A percentile compares a stretch with the other conserved stretches of the same genome.
phyloP scores from a whole-genome alignment of 2,797 vertebrate genomes.

The Dermochelys coriacea region DNA sequence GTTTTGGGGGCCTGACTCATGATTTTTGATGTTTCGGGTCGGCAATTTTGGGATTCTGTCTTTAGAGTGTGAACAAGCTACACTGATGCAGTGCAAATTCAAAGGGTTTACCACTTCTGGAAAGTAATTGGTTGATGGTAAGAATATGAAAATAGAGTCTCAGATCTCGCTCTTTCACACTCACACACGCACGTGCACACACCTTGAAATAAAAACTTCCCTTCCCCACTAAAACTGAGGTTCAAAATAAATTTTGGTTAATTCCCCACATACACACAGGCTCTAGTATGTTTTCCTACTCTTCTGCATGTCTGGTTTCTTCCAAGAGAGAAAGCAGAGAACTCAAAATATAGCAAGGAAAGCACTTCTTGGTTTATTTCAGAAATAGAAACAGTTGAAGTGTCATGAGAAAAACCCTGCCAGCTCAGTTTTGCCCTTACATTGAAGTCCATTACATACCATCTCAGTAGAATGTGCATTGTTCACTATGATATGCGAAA shows the following conservation, averaged over 20 bases:
- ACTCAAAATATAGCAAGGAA: conserved; percentile 22
- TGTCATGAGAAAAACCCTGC: conserved; percentile 49
- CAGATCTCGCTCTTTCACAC: background rate
- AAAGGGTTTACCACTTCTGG: conserved; percentile 59
- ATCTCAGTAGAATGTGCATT: conserved; percentile 28
- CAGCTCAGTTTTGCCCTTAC: conserved; percentile 63
- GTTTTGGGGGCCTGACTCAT: conserved; percentile 60
- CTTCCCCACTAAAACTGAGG: conserved; percentile 16
- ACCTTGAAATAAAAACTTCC: conserved; percentile 17
- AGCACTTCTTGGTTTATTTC: conserved; percentile 54
- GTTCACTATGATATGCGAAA: conserved; percentile 44
- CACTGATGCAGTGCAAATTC: conserved; percentile 55
- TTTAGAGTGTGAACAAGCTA: conserved; percentile 67
- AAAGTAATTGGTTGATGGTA: conserved; percentile 63
- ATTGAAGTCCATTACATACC: conserved; percentile 56
- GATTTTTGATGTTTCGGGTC: conserved; percentile 53
- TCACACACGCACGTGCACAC: too few relatives aligned
- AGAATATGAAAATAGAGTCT: conserved; percentile 59
- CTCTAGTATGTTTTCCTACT: conserved; percentile 7
- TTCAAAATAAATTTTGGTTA: conserved; percentile 19
- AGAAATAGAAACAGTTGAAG: conserved; percentile 59
- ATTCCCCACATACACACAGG: background rate
- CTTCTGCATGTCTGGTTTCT: background rate
- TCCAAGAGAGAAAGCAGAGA: background rate
- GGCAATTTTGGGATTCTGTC: conserved; percentile 63